Conservation (phyloP, 1,140 invertebrate genomes). For the Rhizoglyphus robini region DNA sequence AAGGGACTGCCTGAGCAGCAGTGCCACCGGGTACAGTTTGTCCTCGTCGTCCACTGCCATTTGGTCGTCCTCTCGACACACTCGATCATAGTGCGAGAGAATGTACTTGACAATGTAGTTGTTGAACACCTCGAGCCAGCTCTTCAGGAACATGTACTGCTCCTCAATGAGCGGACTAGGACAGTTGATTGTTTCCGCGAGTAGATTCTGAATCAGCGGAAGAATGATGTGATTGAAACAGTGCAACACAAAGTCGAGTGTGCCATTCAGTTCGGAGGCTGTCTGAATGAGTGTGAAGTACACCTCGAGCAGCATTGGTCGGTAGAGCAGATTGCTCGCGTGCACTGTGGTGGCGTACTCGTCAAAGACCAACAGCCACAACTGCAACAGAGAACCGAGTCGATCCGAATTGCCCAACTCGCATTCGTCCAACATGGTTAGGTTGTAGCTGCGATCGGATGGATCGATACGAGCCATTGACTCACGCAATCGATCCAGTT, state of each 20-base stretch:
- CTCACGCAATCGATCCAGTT: too few species aligned
- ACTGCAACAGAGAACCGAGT: too few species aligned
- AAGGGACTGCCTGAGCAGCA: conserved; percentile 18
- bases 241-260: background rate
- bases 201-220: conserved; percentile 19
- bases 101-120: conserved; percentile 1
- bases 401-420: too few species aligned
- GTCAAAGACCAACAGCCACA: conserved; percentile 6
- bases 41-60: too few species aligned
- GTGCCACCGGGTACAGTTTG: too few species aligned
- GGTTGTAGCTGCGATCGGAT: too few species aligned
- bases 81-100: conserved; percentile 29
- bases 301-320: conserved; percentile 10
- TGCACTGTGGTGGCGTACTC: background rate
- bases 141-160: background rate
- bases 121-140: background rate
- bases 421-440: too few species aligned
- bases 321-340: background rate
- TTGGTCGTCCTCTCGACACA: too few species aligned
- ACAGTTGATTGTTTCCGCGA: too few species aligned
- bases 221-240: conserved; percentile 4
- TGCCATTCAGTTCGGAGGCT: background rate
- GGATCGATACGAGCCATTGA: too few species aligned
- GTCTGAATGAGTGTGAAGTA: conserved; percentile 4
- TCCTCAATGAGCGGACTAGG: too few species aligned